A percentile compares a stretch with the other conserved stretches of the same genome.
phyloP scores from a whole-genome alignment of 1,140 invertebrate genomes.

The Solen grandis region DNA sequence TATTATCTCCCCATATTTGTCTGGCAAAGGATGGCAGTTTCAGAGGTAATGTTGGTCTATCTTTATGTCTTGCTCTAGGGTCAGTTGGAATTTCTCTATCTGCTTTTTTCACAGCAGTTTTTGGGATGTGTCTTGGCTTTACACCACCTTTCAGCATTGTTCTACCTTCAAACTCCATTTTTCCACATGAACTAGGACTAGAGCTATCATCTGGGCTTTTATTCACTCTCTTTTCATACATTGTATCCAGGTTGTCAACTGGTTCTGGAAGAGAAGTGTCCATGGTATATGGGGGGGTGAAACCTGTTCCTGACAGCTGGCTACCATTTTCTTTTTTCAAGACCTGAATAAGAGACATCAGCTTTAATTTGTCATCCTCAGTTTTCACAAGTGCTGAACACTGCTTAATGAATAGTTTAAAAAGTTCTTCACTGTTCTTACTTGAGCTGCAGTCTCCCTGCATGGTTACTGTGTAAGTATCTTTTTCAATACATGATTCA shows the following conservation, averaged over 20 bases:
- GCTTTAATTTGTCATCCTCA: conserved; percentile 38
- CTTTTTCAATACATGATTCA: too few relatives aligned
- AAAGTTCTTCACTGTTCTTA: conserved; percentile 52
- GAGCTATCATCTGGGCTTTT: not conserved
- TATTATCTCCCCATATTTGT: not conserved
- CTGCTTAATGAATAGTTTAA: conserved; percentile 40
- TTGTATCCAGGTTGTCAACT: not conserved
- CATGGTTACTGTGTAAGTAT: too few relatives aligned
- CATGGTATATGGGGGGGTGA: not conserved
- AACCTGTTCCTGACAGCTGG: not conserved
- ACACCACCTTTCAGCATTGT: conserved; percentile 66
- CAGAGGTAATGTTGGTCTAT: not conserved
- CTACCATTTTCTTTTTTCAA: conserved; percentile 27
- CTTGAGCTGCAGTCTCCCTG: not conserved
- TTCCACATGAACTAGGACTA: not conserved
- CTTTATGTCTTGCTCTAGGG: conserved; percentile 31
- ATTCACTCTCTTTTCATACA: not conserved
- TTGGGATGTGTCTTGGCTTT: conserved; percentile 64
- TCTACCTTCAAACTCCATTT: conserved; percentile 61
- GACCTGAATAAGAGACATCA: conserved; percentile 41
- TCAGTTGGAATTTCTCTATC: conserved; percentile 46
- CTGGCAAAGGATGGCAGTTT: not conserved
- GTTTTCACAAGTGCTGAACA: conserved; percentile 49
- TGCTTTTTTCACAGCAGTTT: conserved; percentile 51
- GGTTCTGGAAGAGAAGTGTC: not conserved